Base-by-base conservation (phyloP, 2,888 invertebrate genomes). In the Macropis europaea region DNA sequence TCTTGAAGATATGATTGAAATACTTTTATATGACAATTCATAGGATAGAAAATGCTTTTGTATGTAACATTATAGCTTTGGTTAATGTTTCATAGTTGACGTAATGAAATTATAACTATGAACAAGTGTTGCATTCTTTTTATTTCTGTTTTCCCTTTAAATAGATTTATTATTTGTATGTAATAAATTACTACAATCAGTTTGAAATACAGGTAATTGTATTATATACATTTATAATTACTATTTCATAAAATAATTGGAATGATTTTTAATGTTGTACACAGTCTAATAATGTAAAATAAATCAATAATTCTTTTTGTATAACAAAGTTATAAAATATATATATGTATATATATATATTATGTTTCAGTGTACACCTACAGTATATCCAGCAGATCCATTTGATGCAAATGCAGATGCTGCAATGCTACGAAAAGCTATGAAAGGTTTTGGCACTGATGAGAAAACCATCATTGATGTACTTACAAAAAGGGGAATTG, bases 361-460 rank as follows among this genome's bases (percentile, higher is more conserved):
- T 34, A 6, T 40, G 13, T 53, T 67, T 38, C 87, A 96, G 96
- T 96, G 96, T 90, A 96, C 95, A 77, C 96, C 96, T 86, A 97
- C 97, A 79, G 96, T 97, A 75, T 95, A 94, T 90, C 96, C 96
- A 40, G 95, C 95, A 73, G 95, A 96, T 81, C 95, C 95, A 38
- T 97, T 97, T 90, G 96, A 97, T 89, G 94, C 97, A 11, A 94
- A 94, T 69, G 94, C 94, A 52, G 97, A 97, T 92, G 97, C 97
- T 2, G 95, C 95, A 78, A 93, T 94, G 68, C 92, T 97, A 56
- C 94, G 96, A 81, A 96, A 96, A 90, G 97, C 97, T 17, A 97
- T 97, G 97, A 97, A 97, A 90, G 97, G 97, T 61, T 94, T 97
- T 84, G 97, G 97, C 62, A 97, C 97, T 30, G 96, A 98, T 87